Evolutionary conservation across 2,113 vertebrate genomes (phyloP).

Genomic region (Tragelaphus scriptus): DNA sequence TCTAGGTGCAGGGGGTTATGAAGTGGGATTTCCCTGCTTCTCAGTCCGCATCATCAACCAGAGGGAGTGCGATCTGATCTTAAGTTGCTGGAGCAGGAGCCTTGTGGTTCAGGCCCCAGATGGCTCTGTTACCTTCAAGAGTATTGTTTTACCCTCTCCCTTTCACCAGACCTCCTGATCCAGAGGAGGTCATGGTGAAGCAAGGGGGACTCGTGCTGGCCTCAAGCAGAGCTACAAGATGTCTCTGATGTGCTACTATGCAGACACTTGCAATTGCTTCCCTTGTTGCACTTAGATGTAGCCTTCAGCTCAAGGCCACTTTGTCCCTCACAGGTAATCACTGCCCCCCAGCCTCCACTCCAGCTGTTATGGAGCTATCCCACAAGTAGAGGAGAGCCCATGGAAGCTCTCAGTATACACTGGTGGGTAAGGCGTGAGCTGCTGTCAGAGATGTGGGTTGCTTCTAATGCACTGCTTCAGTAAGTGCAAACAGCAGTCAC

Average conservation of each 20-base stretch:
- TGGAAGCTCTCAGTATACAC: neutral
- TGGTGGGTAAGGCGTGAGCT: neutral
- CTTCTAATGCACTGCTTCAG: neutral
- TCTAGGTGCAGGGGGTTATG: neutral
- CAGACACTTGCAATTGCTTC: neutral
- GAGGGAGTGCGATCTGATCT: rapidly evolving
- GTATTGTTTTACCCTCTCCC: neutral
- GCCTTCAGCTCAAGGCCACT: neutral
- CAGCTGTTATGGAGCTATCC: neutral
- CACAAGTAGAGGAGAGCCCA: neutral
- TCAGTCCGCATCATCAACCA: neutral
- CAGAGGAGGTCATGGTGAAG: neutral
- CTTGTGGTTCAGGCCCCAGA: neutral
- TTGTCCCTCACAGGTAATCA: neutral
- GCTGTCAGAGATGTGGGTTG: neutral
- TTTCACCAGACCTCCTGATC: too few species aligned
- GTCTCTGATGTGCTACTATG: neutral
- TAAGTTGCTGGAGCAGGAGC: neutral
- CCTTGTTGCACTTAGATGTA: neutral
- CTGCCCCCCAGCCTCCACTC: neutral
- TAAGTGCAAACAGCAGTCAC: neutral
- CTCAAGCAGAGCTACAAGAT: neutral
- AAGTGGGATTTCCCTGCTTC: too few species aligned
- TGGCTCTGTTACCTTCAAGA: neutral
- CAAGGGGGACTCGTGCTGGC: neutral